These are phyloP conservation scores for Rhinoderma darwinii DNA, from an alignment of 2,113 vertebrate species.

Conservation along the genomic window DNA sequence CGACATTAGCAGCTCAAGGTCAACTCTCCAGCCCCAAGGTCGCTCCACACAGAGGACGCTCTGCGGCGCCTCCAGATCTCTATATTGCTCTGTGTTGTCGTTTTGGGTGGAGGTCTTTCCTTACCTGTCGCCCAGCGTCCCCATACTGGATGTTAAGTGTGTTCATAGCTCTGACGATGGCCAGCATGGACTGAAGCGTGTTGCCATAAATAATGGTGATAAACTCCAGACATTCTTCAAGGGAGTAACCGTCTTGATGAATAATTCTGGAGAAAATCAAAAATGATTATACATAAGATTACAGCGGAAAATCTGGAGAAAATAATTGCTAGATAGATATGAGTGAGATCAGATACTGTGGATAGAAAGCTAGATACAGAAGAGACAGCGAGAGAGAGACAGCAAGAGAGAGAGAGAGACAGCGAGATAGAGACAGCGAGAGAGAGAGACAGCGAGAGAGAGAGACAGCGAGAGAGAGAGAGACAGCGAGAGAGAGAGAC, in stretches of 20 bases:
- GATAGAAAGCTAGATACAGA: too few relatives aligned
- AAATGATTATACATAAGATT: background rate
- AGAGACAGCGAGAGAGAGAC: too few relatives aligned
- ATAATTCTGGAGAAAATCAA: constrained; percentile 82
- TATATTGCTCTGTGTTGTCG: background rate
- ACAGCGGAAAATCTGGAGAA: background rate
- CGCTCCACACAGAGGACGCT: background rate
- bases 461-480: too few relatives aligned
- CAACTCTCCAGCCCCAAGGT: background rate
- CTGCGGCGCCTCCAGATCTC: too few relatives aligned
- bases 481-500: too few relatives aligned
- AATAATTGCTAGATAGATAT: too few relatives aligned
- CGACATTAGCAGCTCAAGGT: too few relatives aligned
- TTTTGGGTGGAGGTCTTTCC: background rate
- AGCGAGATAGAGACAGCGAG: too few relatives aligned
- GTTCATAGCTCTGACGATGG: constrained; percentile 92
- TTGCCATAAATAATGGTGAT: constrained; percentile 96
- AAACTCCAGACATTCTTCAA: constrained; percentile 95
- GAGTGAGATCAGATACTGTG: too few relatives aligned
- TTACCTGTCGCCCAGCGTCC: constrained; percentile 85
- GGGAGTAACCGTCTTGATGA: constrained; percentile 94
- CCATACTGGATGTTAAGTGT: constrained; percentile 89
- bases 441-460: too few relatives aligned
- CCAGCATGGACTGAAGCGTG: constrained; percentile 93
- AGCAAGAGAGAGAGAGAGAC: too few relatives aligned